Percentiles rank a stretch among this genome's conserved stretches.
phyloP scores from a whole-genome alignment of 2,888 invertebrate species.

The Chorisops tibialis region DNA sequence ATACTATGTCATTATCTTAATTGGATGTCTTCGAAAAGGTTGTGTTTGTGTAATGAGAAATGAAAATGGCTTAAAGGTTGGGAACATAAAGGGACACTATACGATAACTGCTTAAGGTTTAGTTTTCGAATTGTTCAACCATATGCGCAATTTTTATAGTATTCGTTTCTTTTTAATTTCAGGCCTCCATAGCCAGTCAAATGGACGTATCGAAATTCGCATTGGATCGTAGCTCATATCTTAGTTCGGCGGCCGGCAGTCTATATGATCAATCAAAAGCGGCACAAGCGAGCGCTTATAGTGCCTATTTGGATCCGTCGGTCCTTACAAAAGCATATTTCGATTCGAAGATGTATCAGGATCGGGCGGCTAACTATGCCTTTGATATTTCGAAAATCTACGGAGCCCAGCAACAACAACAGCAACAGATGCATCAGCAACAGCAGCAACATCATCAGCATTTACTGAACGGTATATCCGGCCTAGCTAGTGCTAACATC shows the following conservation, averaged over 20 bases:
- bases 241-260: conserved; percentile 48
- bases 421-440: conserved; percentile 42
- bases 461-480: conserved; percentile 41
- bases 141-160: not conserved
- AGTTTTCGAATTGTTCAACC: not conserved
- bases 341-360: conserved; percentile 53
- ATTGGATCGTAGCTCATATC: conserved; percentile 50
- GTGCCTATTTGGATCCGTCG: conserved; percentile 52
- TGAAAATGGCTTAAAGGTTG: not conserved
- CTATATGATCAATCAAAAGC: conserved; percentile 44
- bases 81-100: too few species aligned
- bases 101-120: not conserved
- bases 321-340: conserved; percentile 53
- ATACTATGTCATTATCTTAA: conserved; percentile 24
- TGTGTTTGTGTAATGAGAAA: not conserved
- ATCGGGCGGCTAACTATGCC: conserved; percentile 52
- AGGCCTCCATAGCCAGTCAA: conserved; percentile 40
- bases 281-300: conserved; percentile 50
- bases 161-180: not conserved
- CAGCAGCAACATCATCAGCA: conserved; percentile 47
- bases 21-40: conserved; percentile 11
- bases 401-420: conserved; percentile 46
- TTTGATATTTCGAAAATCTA: conserved; percentile 53
- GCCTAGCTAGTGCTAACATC: conserved; percentile 28
- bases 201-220: conserved; percentile 52